Evolutionary conservation across 2,113 vertebrate species (phyloP).

Genomic region (Ochotona curzoniae): DNA sequence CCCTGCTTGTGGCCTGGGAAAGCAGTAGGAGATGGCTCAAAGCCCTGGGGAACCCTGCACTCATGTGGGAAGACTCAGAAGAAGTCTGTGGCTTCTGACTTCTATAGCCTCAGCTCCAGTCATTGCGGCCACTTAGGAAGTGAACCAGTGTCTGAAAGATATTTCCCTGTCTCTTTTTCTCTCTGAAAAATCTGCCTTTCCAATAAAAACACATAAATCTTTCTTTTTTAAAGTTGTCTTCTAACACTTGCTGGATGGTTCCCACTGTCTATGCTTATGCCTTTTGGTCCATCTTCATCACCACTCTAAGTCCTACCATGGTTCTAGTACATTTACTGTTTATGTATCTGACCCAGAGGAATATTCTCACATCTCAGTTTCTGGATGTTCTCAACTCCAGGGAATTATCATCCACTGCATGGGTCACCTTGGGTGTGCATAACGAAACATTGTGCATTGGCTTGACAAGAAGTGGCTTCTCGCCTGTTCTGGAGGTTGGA

Average conservation of each 20-base stretch:
- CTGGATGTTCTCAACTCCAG: neutral
- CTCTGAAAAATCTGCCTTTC: no score
- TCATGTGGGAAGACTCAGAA: no score
- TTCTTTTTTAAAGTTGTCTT: neutral
- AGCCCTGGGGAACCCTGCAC: no score
- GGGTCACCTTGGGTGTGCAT: neutral
- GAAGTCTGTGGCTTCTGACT: no score
- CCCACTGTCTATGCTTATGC: neutral
- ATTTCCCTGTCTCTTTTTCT: no score
- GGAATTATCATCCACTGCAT: neutral
- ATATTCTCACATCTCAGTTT: neutral
- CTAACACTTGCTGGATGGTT: neutral
- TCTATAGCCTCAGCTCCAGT: no score
- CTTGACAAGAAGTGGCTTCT: neutral
- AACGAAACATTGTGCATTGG: neutral
- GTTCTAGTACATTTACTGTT: neutral
- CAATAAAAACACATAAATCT: no score
- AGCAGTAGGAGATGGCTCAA: no score
- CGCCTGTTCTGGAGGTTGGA: neutral
- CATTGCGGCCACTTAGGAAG: no score
- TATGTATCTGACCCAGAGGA: neutral
- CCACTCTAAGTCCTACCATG: neutral
- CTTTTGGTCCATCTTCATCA: neutral
- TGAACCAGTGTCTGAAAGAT: no score
- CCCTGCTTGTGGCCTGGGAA: no score